Evolutionary conservation across 2,888 invertebrate species (phyloP).

Genomic region (Drosophila seclusa): DNA sequence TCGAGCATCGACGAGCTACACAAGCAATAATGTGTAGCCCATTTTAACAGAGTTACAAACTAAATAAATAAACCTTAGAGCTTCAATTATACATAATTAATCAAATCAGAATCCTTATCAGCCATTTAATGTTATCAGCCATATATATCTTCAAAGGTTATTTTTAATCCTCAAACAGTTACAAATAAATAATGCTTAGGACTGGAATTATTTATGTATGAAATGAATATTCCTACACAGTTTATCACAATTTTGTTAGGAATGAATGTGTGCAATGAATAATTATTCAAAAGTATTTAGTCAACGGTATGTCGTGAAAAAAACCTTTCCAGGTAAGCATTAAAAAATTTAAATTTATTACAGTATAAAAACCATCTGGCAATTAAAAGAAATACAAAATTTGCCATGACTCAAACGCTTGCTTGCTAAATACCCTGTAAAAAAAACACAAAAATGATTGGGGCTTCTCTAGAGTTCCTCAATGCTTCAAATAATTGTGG

Average conservation of each 20-base stretch:
- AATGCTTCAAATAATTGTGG: not conserved
- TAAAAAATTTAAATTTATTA: not conserved
- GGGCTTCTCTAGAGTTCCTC: not conserved
- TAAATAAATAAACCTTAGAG: not conserved
- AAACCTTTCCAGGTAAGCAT: not conserved
- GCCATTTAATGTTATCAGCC: no score
- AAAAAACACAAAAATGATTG: not conserved
- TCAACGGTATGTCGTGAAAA: not conserved
- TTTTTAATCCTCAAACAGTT: not conserved
- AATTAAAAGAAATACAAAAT: conserved; percentile 20
- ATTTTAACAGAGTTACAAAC: conserved; percentile 18
- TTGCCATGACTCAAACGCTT: conserved; percentile 5
- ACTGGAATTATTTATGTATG: not conserved
- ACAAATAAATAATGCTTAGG: not conserved
- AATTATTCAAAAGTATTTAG: not conserved
- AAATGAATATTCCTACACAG: not conserved
- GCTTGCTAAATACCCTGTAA: not conserved
- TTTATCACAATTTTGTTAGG: not conserved
- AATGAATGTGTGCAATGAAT: not conserved
- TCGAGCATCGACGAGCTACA: conserved; percentile 36
- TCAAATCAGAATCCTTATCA: not conserved
- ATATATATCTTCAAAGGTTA: not conserved
- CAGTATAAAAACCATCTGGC: conserved; percentile 24
- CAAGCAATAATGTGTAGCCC: conserved; percentile 45
- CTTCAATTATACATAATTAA: no score